Base-by-base conservation (phyloP, 2,888 invertebrate genomes). In the Cephus rjabovi region DNA sequence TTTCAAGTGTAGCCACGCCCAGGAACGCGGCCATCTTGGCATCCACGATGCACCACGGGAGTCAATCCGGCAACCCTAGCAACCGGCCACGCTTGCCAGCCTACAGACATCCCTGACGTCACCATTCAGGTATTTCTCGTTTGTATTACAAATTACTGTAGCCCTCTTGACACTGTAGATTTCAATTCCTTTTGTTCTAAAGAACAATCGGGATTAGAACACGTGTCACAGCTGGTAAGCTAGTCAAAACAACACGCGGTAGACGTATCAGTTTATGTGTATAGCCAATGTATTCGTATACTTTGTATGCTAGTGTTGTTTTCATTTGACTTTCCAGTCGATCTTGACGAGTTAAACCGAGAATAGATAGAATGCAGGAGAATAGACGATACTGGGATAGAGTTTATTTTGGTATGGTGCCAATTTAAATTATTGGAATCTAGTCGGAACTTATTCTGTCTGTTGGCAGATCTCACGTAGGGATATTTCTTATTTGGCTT, bases 1-100 rank as follows among this genome's bases (percentile, higher is more conserved):
- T 74, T 34, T 76, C 77, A 73, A 76, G 73, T 79, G 73, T 83
- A 86, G 88, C 91, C 91, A 91, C 91, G 91, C 91, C 91, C 91
- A 89, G 87, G 87, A 77, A 78, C 82, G 87, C 90, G 88, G 91
- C 91, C 91, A 91, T 91, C 89, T 91, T 91, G 90, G 79, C 77
- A 79, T 79, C 76, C 76, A 76, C 82, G 84, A 86, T 87, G 87
- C 87, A 89, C 89, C 87, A 87, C 88, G 88, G 87, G 85, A 88
- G 87, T 84, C 87, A 87, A 87, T 86, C 85, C 80, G 85, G 85
- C 85, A 83, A 83, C 79, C 76, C 79, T 37, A 76, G 74, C 37
- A 79, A 74, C 79, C n/a, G 33, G 73, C 74, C 69, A 83, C 76
- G 83, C 85, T 56, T 82, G 83, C 85, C 77, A 34, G 71, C 33